Percentiles rank a stretch among this genome's conserved stretches.
These are phyloP conservation scores for Aspiorhynchus laticeps DNA, from an alignment of 2,113 vertebrate genomes.

Conservation along the genomic window DNA sequence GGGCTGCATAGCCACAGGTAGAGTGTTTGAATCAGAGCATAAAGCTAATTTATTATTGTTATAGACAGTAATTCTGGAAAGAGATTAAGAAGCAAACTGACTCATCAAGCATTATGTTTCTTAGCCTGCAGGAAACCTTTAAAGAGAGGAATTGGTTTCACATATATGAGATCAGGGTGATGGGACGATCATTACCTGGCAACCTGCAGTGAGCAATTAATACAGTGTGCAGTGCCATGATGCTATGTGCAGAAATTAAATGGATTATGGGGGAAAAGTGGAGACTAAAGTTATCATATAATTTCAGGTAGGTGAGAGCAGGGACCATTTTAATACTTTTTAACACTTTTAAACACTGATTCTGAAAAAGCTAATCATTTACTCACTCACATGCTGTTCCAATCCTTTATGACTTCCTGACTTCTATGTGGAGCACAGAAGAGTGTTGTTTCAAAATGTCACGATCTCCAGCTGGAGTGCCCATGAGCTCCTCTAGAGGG, in stretches of 20 bases:
- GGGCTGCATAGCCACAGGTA: not conserved
- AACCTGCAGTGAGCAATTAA: constrained; percentile 28
- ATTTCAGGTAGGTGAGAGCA: not conserved
- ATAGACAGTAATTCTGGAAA: constrained; percentile 16
- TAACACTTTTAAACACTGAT: no score
- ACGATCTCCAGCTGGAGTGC: no score
- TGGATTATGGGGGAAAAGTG: not conserved
- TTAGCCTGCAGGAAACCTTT: constrained; percentile 38
- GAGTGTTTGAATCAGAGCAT: not conserved
- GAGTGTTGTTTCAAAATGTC: no score
- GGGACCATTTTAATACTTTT: not conserved
- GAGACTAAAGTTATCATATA: not conserved
- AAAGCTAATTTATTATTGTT: not conserved
- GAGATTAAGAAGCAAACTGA: not conserved
- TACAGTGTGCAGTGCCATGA: not conserved
- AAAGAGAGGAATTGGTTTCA: constrained; percentile 38
- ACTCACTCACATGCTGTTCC: no score
- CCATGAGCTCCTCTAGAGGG: no score
- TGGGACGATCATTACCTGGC: constrained; percentile 15
- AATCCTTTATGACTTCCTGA: no score
- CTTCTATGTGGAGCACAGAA: no score
- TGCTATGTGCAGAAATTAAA: constrained; percentile 1
- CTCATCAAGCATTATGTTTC: constrained; percentile 23
- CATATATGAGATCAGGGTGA: constrained; percentile 27
- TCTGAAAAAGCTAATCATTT: no score